Percentiles rank a stretch among this genome's conserved stretches.
Evolutionary conservation across 1,140 invertebrate species (phyloP).

Genomic region (Halotydeus destructor): DNA sequence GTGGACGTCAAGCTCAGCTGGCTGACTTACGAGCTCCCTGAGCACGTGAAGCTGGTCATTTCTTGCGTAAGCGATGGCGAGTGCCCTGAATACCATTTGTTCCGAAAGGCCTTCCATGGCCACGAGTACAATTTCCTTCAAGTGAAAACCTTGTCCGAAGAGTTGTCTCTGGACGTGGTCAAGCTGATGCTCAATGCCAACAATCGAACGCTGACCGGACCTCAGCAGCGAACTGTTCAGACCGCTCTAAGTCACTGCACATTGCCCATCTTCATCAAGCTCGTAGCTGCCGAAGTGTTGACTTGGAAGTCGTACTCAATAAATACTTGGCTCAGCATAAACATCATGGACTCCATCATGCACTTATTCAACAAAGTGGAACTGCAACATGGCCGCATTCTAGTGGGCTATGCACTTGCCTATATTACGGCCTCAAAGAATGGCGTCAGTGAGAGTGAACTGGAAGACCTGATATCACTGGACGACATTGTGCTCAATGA

Average conservation of each 20-base stretch:
- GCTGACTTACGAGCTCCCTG: conserved; percentile 72
- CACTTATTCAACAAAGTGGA: conserved; percentile 86
- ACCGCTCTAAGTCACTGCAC: conserved; percentile 78
- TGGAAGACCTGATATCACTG: conserved; percentile 80
- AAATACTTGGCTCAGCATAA: conserved; percentile 42
- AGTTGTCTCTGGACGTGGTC: conserved; percentile 77
- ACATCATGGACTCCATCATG: conserved; percentile 94
- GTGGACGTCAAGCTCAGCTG: conserved; percentile 78
- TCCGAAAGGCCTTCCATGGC: conserved; percentile 69
- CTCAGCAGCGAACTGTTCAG: conserved; percentile 82
- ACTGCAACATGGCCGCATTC: conserved; percentile 61
- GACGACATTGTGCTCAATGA: conserved; percentile 85
- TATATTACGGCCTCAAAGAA: conserved; percentile 77
- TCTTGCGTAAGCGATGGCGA: conserved; percentile 68
- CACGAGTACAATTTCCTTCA: conserved; percentile 83
- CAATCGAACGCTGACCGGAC: conserved; percentile 62
- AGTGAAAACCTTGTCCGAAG: conserved; percentile 54
- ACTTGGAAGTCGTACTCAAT: conserved; percentile 86
- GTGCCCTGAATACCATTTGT: conserved; percentile 59
- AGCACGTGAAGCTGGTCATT: conserved; percentile 76
- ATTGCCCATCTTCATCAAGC: conserved; percentile 86
- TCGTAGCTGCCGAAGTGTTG: conserved; percentile 88
- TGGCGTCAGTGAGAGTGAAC: conserved; percentile 72
- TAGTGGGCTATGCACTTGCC: conserved; percentile 78
- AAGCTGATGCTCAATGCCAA: conserved; percentile 87